These are phyloP conservation scores for Drosophila bocqueti DNA, from an alignment of 1,140 invertebrate species.

Conservation along the genomic window DNA sequence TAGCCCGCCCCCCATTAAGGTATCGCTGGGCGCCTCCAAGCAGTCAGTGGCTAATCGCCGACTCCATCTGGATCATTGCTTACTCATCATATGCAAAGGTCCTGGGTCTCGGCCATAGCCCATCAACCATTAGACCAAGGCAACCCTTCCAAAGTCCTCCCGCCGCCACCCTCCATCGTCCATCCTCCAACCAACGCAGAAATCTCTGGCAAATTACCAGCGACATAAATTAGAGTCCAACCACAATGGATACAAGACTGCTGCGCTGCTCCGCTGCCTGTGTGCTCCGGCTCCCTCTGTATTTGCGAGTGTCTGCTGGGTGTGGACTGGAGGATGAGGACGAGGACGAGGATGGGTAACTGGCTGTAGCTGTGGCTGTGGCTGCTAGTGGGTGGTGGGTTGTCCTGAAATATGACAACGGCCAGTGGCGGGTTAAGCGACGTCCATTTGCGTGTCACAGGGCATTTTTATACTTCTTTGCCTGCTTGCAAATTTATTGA, in stretches of 20 bases:
- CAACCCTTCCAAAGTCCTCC: constrained; percentile 1
- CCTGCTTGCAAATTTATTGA: constrained; percentile 70
- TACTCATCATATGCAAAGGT: constrained; percentile 48
- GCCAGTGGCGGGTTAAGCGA: constrained; percentile 60
- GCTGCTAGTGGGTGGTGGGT: neutral
- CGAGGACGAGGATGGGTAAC: neutral
- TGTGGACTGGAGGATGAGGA: neutral
- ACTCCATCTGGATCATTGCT: constrained; percentile 37
- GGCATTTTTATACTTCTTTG: constrained; percentile 54
- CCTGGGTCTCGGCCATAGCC: neutral
- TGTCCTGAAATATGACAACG: constrained; percentile 64
- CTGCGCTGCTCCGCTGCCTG: neutral
- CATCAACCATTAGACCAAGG: constrained; percentile 13
- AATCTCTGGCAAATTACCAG: constrained; percentile 68
- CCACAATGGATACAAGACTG: constrained; percentile 38
- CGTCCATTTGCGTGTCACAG: constrained; percentile 75
- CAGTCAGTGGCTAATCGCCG: constrained; percentile 4
- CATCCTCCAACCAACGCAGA: neutral
- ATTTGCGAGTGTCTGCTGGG: constrained; percentile 3
- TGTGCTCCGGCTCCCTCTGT: neutral
- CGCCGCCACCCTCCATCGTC: neutral
- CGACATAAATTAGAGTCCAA: constrained; percentile 65
- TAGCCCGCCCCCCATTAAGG: constrained; percentile 15
- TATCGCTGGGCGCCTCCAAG: neutral
- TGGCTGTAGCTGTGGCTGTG: neutral